phyloP scores from a whole-genome alignment of 2,888 invertebrate species.

The Macaria liturata region DNA sequence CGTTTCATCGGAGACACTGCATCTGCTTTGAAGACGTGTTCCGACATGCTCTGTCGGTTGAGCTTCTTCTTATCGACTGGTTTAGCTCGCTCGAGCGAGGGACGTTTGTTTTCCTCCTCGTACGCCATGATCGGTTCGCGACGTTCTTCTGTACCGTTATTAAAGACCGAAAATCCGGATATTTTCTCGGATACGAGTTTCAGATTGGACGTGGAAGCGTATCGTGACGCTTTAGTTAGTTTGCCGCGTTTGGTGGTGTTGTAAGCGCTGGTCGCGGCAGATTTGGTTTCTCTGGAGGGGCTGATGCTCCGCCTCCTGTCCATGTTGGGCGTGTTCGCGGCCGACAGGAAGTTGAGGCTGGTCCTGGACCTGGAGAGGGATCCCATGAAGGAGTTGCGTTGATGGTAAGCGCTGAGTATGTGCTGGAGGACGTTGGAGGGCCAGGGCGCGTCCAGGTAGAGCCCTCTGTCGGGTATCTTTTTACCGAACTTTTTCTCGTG shows the following conservation, averaged over 20 bases:
- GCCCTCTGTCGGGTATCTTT: slow-evolving; percentile 58
- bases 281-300: slow-evolving; percentile 55
- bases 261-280: slow-evolving; percentile 53
- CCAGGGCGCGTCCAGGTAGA: slow-evolving; percentile 68
- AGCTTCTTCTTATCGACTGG: slow-evolving; percentile 52
- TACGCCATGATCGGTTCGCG: slow-evolving; percentile 75
- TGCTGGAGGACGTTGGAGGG: slow-evolving; percentile 75
- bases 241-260: slow-evolving; percentile 60
- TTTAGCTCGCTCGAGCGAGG: slow-evolving; percentile 31
- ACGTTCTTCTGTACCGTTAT: slow-evolving; percentile 50
- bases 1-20: slow-evolving; percentile 46
- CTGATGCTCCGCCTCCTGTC: slow-evolving; percentile 64
- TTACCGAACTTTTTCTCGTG: slow-evolving; percentile 74
- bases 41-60: slow-evolving; percentile 65
- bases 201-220: slow-evolving; percentile 70
- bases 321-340: slow-evolving; percentile 60
- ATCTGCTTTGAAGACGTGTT: slow-evolving; percentile 52
- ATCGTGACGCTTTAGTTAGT: slow-evolving; percentile 56
- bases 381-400: slow-evolving; percentile 76
- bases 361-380: slow-evolving; percentile 82
- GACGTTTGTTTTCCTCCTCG: slow-evolving; percentile 34
- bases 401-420: slow-evolving; percentile 64
- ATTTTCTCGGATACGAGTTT: slow-evolving; percentile 73
- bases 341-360: slow-evolving; percentile 69
- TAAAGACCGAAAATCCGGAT: slow-evolving; percentile 72